Evolutionary conservation across 2,888 invertebrate species (phyloP), one percentile per base, ranked within the genome.

Genomic region (Xestia ashworthii): DNA sequence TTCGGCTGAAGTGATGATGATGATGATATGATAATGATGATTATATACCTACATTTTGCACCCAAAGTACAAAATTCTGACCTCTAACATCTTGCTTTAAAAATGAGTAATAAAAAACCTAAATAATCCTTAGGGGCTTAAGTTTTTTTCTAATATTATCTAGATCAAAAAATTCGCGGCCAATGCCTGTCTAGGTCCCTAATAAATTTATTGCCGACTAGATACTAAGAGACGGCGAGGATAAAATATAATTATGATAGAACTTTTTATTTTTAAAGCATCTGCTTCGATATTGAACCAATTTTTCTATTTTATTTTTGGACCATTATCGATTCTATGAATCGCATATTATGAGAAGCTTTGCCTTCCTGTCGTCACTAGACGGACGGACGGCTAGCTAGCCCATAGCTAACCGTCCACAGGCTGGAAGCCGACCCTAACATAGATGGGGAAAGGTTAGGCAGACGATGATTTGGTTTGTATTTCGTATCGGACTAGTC

Each of bases 71-170:
- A 41, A 60, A 16, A 48, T 16, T 9, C n/a, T 25, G n/a, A 55
- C 60, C 12, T 32, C 5, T 44, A 22, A 9, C n/a, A 38, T 44
- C 25, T 48, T 76, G 14, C 32, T 53, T 60, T 60, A 62, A 72
- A 32, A 25, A 16, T 60, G 25, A 60, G 77, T 74, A 83, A 71
- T 84, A 76, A 84, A 84, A 86, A 41, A 60, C 6, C 65, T 50
- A 82, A 82, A 78, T 75, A 82, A 78, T 75, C 79, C 79, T 22
- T n/a, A 69, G 12, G 38, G 44, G 66, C 77, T 79, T 77, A 74
- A 71, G 41, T 48, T 82, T 76, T n/a, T 83, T 76, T 74, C 55
- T 70, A 48, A 85, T 73, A 87, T 65, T 38, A 76, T 64, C 71
- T 74, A 53, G 14, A 75, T 84, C 74, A 78, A 80, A 74, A 68